Base-by-base conservation (phyloP, 2,888 invertebrate genomes). In the Thalpophila matura region DNA sequence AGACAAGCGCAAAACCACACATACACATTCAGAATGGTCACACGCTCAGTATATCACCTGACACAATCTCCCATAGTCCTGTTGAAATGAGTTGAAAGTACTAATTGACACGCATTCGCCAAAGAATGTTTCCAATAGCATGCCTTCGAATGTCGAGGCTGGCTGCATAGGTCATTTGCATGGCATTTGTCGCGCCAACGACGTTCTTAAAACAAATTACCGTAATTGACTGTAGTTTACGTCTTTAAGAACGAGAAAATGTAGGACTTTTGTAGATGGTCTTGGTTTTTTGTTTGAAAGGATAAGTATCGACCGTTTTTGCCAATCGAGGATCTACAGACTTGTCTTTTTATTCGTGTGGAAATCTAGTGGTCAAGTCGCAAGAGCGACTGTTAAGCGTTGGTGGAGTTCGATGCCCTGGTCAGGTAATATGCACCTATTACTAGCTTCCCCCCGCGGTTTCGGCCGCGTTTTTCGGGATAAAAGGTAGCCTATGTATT, bases 151-250 rank as follows among this genome's bases (percentile, higher is more conserved):
- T 59, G 74, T 69, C 51, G 43, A 40, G 37, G 31, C 54, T 31
- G 50, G 29, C 40, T 22, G 40, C 26, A 73, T 67, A 67, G 68
- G 68, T 73, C 74, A 67, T 74, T 69, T 73, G 68, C 68, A 67
- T 69, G 68, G 74, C 59, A 69, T 69, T 69, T 73, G 68, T 69
- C 68, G 74, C 74, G 31, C 47, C 40, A 47, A 29, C 29, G 10
- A 26, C 59, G 59, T 42, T 50, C 27, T 73, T 66, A 51, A 67
- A 73, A 68, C 74, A 73, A 69, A 69, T 69, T 69, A 73, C 59
- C 6, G 74, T 74, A 69, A 69, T 73, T 67, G 68, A 53, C 58
- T 53, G 42, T 69, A 69, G 40, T 73, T 66, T 33, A 58, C n/a
- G 47, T 38, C 40, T 51, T 40, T 20, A 20, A 33, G 33, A 45